phyloP scores from a whole-genome alignment of 2,113 vertebrate species.

The Empidonax alnorum region DNA sequence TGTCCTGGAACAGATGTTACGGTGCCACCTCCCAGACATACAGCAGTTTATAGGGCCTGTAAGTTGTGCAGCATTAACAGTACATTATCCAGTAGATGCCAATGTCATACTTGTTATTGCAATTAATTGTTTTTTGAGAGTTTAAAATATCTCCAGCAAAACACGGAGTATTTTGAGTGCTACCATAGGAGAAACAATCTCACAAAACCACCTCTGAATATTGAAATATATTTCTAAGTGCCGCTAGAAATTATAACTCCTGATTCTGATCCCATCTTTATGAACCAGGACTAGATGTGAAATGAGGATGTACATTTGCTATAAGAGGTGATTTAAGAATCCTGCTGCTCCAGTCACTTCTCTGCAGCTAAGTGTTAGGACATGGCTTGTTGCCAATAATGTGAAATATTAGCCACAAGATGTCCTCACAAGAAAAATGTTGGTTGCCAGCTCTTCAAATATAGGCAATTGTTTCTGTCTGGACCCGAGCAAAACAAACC shows the following conservation, averaged over 20 bases:
- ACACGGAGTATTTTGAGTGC: neutral
- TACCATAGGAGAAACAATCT: neutral
- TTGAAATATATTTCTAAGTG: neutral
- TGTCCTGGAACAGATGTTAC: neutral
- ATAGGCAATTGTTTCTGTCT: neutral
- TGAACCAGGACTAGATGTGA: neutral
- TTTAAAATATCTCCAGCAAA: conserved; percentile 18
- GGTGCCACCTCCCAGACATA: neutral
- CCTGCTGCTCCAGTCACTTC: neutral
- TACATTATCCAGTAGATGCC: neutral
- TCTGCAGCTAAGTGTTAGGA: neutral
- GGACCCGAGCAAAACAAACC: neutral
- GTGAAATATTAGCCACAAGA: conserved; percentile 12
- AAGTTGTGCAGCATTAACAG: neutral
- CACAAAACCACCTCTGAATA: neutral
- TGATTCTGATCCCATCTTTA: neutral
- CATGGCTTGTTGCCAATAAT: neutral
- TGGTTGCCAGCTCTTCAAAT: neutral
- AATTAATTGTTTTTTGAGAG: neutral
- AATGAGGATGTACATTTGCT: neutral
- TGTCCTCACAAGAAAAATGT: neutral
- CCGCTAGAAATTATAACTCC: neutral
- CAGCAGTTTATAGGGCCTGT: neutral
- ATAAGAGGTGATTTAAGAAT: neutral
- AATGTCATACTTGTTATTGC: neutral